phyloP scores from a whole-genome alignment of 2,797 vertebrate genomes.

The Macropodus opercularis region DNA sequence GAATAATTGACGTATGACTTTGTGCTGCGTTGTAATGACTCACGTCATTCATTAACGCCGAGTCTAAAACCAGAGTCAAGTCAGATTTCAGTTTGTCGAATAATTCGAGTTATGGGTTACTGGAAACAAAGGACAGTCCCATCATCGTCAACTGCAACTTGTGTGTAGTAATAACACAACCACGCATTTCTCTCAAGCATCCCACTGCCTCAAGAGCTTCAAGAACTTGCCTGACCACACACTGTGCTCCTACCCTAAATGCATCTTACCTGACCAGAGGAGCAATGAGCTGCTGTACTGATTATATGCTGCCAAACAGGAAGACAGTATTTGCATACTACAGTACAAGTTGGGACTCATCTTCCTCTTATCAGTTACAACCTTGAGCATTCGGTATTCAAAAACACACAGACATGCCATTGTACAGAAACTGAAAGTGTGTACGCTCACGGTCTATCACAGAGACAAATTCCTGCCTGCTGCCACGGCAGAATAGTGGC shows the following conservation, averaged over 20 bases:
- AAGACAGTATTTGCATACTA: slow-evolving; percentile 12
- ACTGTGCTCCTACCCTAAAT: not conserved
- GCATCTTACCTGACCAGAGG: slow-evolving; percentile 14
- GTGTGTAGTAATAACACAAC: no score
- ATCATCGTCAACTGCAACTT: no score
- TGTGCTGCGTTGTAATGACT: no score
- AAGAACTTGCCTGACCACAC: not conserved
- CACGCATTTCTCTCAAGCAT: no score
- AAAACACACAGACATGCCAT: not conserved
- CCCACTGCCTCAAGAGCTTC: not conserved
- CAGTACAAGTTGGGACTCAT: not conserved
- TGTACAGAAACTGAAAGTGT: slow-evolving; percentile 8
- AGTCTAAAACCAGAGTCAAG: no score
- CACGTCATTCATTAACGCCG: no score
- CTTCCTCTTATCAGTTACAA: not conserved
- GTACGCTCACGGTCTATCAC: slow-evolving; percentile 36
- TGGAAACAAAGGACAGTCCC: no score
- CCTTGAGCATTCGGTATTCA: not conserved
- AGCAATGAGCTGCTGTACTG: slow-evolving; percentile 1
- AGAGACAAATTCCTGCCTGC: slow-evolving; percentile 51
- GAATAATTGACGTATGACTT: no score
- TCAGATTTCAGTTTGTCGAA: no score
- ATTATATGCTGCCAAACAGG: slow-evolving; percentile 12
- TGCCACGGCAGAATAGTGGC: slow-evolving; percentile 52
- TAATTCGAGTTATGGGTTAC: no score